Base-by-base conservation (phyloP, 2,113 vertebrate genomes). In the Sturnira hondurensis region DNA sequence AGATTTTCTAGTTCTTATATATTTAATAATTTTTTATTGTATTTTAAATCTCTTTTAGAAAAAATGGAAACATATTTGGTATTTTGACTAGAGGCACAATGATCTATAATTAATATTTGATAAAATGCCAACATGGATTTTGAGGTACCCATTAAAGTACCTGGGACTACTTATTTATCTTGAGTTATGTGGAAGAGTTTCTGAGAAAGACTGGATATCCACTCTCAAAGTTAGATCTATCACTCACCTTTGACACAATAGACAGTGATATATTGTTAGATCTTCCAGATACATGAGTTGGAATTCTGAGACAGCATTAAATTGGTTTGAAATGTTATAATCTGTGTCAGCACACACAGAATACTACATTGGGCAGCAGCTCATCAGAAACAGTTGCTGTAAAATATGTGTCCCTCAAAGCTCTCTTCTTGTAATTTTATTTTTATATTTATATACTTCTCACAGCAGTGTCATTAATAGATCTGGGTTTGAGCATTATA, bases 291-390 rank as follows among this genome's bases (percentile, higher is more conserved):
- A 87, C 28, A 22, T 83, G 95, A 81, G 65, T n/a, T 96, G 76
- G 95, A 96, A 97, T 97, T 97, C 85, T 84, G 86, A 96, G 91
- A 97, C 63, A 95, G 33, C 22, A 91, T 94, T 95, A 95, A 96
- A 96, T 12, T 88, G 24, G 16, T 86, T 94, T 95, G 86, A 97
- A 93, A 95, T 89, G 31, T 92, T 97, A 97, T 98, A 97, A 94
- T 96, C 86, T 97, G 95, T 97, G 91, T 97, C 93, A 96, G 86
- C 65, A 91, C 54, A 96, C n/a, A 95, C 24, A 93, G 95, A 28
- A 89, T 41, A 81, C 41, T 96, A 33, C 54, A 90, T 5, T 96
- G 63, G 11, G 20, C 92, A 96, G 28, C 4, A 96, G 63, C 87
- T 97, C 95, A 96, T 95, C 61, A 96, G 80, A 97, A 96, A 45